Evolutionary conservation across 2,113 vertebrate genomes (phyloP), one percentile per base, ranked within the genome.

Genomic region (Beaufortia kweichowensis): DNA sequence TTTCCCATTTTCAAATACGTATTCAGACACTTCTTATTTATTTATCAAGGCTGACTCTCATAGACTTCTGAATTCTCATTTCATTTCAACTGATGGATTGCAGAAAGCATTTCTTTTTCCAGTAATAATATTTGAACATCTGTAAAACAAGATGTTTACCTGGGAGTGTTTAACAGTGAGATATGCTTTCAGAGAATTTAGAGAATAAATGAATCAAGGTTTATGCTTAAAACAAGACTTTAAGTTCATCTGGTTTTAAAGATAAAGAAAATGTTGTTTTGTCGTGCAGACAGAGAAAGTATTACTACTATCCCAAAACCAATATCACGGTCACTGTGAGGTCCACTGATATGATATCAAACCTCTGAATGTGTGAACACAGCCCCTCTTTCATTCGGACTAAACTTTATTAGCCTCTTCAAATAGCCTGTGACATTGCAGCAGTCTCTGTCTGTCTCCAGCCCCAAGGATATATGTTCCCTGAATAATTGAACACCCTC

Each of bases 401-500:
- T 39, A 35, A 70, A 59, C 23, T 41, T 41, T 57, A 59, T 72
- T 43, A 72, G 55, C 67, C 35, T 53, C 31, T 71, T 70, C 67
- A 19, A 61, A 14, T 48, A 31, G 55, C 39, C 60, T 5, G 43
- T 71, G 80, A 71, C 76, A 76, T 65, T 80, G 66, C 77, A 86
- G 82, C 84, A 78, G 81, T 81, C 83, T 67, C 76, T 84, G 78
- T 87, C 84, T 82, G 83, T 84, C 82, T 80, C 75, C 82, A 83
- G 84, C 83, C 83, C 70, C 83, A 65, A 77, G 84, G 80, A 90
- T 88, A 88, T 89, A 91, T 90, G 87, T 91, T 83, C 75, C 41
- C 79, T 92, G 86, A 92, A 92, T 93, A 87, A 92, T 93, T 91
- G 82, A 92, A 80, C 77, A 77, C 48, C 79, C 83, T 86, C 84